Percentiles rank a stretch among this genome's conserved stretches.
Evolutionary conservation across 2,113 vertebrate species (phyloP).

Genomic region (Heptranchias perlo): DNA sequence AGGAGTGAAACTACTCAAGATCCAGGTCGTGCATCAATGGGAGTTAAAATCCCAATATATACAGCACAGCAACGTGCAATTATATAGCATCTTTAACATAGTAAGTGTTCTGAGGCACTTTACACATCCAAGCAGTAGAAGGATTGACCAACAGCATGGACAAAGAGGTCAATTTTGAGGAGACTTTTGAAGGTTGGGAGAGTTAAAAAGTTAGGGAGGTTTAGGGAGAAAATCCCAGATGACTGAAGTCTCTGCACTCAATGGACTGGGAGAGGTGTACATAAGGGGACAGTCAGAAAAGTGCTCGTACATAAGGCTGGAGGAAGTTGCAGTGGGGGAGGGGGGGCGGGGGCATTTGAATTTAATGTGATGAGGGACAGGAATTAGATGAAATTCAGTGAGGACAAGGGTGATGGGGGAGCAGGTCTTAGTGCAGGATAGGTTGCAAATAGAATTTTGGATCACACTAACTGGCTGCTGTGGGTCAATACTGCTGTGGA

Average conservation of each 20-base stretch:
- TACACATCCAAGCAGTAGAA: background rate
- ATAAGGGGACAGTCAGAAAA: background rate
- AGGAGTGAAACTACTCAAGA: background rate
- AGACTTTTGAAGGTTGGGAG: background rate
- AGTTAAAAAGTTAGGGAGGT: background rate
- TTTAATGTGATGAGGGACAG: too few relatives aligned
- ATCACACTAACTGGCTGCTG: too few relatives aligned
- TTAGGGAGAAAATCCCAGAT: background rate
- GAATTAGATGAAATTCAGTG: too few relatives aligned
- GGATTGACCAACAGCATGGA: background rate
- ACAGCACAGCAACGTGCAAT: background rate
- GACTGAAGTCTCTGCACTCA: background rate
- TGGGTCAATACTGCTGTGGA: too few relatives aligned
- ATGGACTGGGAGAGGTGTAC: background rate
- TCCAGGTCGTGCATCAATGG: background rate
- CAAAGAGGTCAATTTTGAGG: background rate
- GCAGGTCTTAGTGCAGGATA: too few relatives aligned
- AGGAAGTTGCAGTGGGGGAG: too few relatives aligned
- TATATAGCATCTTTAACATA: background rate
- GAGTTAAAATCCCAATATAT: background rate
- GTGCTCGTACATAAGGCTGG: too few relatives aligned
- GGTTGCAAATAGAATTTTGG: too few relatives aligned
- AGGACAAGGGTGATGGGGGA: too few relatives aligned
- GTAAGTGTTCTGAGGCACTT: background rate
- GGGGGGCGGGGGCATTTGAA: too few relatives aligned